Evolutionary conservation across 1,140 invertebrate genomes (phyloP), one percentile per base, ranked within the genome.

Genomic region (Copidosoma floridanum): DNA sequence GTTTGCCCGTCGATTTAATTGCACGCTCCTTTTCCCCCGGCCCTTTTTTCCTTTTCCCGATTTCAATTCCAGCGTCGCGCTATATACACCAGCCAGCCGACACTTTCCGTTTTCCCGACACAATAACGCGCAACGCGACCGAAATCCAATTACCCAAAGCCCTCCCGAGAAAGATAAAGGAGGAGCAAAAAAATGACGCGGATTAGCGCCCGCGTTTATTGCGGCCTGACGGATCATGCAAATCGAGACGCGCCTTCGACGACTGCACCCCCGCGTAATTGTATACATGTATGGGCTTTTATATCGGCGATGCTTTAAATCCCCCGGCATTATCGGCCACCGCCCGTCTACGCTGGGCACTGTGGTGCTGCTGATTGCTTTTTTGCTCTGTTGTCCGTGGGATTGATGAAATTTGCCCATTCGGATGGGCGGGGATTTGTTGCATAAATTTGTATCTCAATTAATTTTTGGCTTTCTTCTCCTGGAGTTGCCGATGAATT

Each of bases 151-250:
- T 54, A 54, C 44, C 40, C 38, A 40, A n/a, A 32, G 21, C 26
- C n/a, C n/a, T n/a, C n/a, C n/a, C n/a, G n/a, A n/a, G n/a, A n/a
- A n/a, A n/a, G n/a, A n/a, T n/a, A n/a, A n/a, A n/a, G 16, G 38
- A 26, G 24, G 40, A 11, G 27, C 10, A 8, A 41, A 46, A 23
- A 46, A 56, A 46, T 27, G 14, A 16, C 6, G n/a, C 26, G 27
- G 53, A 56, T 56, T 56, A 44, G 41, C 53, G 53, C 23, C 20
- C 41, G 53, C 53, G 41, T 56, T 56, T 35, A 56, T 56, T 46
- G 53, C 41, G 40, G 53, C 5, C 53, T 16, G 44, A 43, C 53
- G 53, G 53, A 56, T 56, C 53, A 56, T 56, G 53, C 53, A 56
- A 56, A 56, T 56, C 27, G 24, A 54, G 2, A 40, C 16, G 11